A percentile compares a stretch with the other conserved stretches of the same genome.
Evolutionary conservation across 2,113 vertebrate genomes (phyloP).

Genomic region (Entomyzon cyanotis): DNA sequence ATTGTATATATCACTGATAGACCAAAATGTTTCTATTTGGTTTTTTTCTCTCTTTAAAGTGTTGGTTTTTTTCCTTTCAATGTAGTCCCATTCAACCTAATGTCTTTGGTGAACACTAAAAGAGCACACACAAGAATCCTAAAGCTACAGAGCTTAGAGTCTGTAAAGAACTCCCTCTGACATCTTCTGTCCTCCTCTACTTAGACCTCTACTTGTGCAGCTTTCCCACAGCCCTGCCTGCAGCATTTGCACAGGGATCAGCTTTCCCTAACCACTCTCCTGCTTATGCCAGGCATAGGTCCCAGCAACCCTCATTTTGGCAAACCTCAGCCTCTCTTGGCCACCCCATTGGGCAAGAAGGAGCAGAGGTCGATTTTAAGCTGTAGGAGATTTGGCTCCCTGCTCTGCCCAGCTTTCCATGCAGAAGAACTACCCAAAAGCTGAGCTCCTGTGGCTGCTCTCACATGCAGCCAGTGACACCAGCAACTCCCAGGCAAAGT

Average conservation of each 20-base stretch:
- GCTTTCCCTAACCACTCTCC: neutral
- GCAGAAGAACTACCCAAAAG: neutral
- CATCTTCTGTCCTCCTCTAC: neutral
- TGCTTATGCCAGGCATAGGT: neutral
- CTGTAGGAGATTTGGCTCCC: neutral
- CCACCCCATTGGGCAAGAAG: accelerated
- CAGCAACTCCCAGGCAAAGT: neutral
- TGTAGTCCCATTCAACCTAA: neutral
- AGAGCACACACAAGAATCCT: neutral
- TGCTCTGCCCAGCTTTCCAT: neutral
- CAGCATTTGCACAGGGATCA: neutral
- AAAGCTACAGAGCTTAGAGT: neutral
- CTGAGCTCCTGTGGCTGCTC: neutral
- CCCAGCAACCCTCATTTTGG: neutral
- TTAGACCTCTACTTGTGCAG: neutral
- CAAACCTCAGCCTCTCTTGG: accelerated
- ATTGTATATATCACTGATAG: neutral
- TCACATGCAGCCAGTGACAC: neutral
- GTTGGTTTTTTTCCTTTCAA: neutral
- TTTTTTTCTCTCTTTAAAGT: neutral
- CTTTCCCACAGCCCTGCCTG: neutral
- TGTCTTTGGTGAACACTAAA: accelerated
- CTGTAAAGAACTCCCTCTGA: accelerated
- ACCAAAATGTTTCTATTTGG: neutral
- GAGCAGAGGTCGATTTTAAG: neutral